Conservation (phyloP, 2,113 vertebrate species). For the Odontesthes bonariensis region DNA sequence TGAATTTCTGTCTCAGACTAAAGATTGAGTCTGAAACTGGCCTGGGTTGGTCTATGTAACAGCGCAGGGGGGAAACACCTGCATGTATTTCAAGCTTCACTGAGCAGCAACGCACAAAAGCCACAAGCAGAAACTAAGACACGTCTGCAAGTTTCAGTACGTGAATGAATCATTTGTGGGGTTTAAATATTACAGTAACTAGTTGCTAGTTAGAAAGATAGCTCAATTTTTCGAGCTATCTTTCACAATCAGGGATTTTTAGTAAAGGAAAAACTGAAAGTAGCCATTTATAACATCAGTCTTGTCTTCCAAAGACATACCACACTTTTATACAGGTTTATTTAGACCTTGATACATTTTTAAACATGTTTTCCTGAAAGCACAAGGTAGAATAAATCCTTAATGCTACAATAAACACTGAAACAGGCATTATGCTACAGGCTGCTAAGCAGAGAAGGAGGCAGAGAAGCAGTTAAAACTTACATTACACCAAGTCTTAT, state of each 20-base stretch:
- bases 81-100: slow-evolving; percentile 72
- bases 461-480: slow-evolving; percentile 7
- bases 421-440: too few species aligned
- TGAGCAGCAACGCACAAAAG: slow-evolving; percentile 62
- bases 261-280: too few species aligned
- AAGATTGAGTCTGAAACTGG: slow-evolving; percentile 59
- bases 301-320: too few species aligned
- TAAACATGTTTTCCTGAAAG: too few species aligned
- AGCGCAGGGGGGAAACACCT: slow-evolving; percentile 79
- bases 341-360: too few species aligned
- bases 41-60: slow-evolving; percentile 3
- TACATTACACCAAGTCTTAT: slow-evolving; percentile 3
- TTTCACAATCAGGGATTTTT: not conserved
- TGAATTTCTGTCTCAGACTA: slow-evolving; percentile 31
- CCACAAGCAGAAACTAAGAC: slow-evolving; percentile 19
- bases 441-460: not conserved
- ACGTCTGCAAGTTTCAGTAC: slow-evolving; percentile 27
- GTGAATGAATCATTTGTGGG: not conserved
- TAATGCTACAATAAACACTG: too few species aligned
- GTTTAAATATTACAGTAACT: not conserved
- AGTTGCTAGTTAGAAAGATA: not conserved
- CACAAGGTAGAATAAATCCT: too few species aligned
- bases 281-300: too few species aligned
- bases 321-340: too few species aligned
- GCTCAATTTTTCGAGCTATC: not conserved